Conservation (phyloP, 2,888 invertebrate species). For the Agrilus biguttatus region DNA sequence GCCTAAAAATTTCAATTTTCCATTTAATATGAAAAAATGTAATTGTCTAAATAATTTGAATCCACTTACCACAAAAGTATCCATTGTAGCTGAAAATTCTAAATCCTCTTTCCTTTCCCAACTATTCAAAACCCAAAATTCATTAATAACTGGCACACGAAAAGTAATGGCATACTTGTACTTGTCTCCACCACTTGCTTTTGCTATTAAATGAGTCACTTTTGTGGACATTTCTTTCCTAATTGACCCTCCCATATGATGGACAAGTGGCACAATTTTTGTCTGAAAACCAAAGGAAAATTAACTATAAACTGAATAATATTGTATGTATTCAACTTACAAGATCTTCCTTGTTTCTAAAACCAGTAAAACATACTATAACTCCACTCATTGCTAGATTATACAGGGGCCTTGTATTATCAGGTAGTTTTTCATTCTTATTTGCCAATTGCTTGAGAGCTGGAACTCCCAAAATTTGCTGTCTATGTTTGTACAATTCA, state of each 20-base stretch:
- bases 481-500: slow-evolving; percentile 46
- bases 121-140: slow-evolving; percentile 75
- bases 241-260: slow-evolving; percentile 94
- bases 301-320: slow-evolving; percentile 1
- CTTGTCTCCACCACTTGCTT: slow-evolving; percentile 78
- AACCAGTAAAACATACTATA: slow-evolving; percentile 84
- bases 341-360: slow-evolving; percentile 78
- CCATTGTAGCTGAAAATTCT: slow-evolving; percentile 54
- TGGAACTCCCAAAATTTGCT: slow-evolving; percentile 68
- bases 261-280: slow-evolving; percentile 74
- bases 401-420: slow-evolving; percentile 68
- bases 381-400: slow-evolving; percentile 79
- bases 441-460: slow-evolving; percentile 63
- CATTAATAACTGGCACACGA: slow-evolving; percentile 75
- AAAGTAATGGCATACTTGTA: slow-evolving; percentile 88
- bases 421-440: slow-evolving; percentile 54
- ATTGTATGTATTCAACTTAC: slow-evolving; percentile 38
- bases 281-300: slow-evolving; percentile 41
- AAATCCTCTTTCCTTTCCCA: slow-evolving; percentile 70
- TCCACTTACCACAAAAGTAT: slow-evolving; percentile 47
- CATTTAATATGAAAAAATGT: slow-evolving; percentile 4
- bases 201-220: slow-evolving; percentile 89
- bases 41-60: slow-evolving; percentile 1
- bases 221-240: slow-evolving; percentile 77
- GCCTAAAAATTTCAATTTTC: slow-evolving; percentile 31